A percentile compares a stretch with the other conserved stretches of the same genome.
These are phyloP conservation scores for Megaleporinus macrocephalus DNA, from an alignment of 2,113 vertebrate species.

Conservation along the genomic window DNA sequence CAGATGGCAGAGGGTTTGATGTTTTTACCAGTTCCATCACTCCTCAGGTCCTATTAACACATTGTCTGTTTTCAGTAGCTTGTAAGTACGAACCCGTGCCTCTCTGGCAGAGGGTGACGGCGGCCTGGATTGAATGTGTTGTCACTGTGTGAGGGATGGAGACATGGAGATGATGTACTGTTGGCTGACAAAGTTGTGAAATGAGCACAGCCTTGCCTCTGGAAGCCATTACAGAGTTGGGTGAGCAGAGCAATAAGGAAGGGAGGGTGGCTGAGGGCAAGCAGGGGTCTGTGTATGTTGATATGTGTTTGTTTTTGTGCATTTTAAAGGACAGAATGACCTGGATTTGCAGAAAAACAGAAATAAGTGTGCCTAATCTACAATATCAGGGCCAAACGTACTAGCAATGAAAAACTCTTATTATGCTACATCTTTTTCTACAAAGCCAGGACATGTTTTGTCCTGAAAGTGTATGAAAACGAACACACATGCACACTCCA, in stretches of 20 bases:
- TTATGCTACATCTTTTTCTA: too few relatives aligned
- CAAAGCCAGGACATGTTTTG: background rate
- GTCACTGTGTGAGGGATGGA: background rate
- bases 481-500: background rate
- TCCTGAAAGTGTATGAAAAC: background rate
- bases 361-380: too few relatives aligned
- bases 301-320: slow-evolving; percentile 11
- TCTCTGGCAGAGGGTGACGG: background rate
- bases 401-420: too few relatives aligned
- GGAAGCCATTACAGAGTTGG: slow-evolving; percentile 71
- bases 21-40: background rate
- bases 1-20: background rate
- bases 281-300: background rate
- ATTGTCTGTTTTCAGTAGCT: background rate
- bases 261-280: slow-evolving; percentile 28
- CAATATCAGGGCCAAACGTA: too few relatives aligned
- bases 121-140: background rate
- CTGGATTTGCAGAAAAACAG: background rate
- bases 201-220: slow-evolving; percentile 63
- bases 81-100: background rate
- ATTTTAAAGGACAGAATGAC: background rate
- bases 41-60: background rate
- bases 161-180: slow-evolving; percentile 15
- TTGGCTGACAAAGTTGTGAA: slow-evolving; percentile 61
- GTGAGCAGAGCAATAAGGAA: slow-evolving; percentile 33